Evolutionary conservation across 2,797 vertebrate genomes (phyloP).

Genomic region (Rhincodon typus): DNA sequence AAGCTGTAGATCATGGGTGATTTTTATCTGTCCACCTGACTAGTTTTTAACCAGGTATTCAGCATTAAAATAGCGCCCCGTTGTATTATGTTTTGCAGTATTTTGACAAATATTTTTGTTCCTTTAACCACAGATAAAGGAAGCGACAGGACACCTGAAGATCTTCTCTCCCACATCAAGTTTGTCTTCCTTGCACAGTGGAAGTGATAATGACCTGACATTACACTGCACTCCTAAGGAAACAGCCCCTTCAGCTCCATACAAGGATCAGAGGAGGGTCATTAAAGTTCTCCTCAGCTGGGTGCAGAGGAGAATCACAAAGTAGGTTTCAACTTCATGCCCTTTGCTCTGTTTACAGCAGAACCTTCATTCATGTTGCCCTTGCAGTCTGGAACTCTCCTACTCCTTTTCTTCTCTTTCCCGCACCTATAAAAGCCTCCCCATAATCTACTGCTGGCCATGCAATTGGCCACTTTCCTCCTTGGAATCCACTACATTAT

Average conservation of each 20-base stretch:
- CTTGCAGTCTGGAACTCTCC: not conserved
- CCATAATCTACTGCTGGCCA: not conserved
- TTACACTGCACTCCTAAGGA: constrained; percentile 71
- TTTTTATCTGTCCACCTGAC: not conserved
- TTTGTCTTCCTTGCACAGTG: constrained; percentile 80
- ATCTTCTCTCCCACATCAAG: constrained; percentile 78
- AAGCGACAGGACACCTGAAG: constrained; percentile 89
- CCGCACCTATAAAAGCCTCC: not conserved
- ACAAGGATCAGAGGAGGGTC: constrained; percentile 78
- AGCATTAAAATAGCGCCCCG: not conserved
- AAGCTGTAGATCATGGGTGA: not conserved
- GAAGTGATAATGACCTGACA: constrained; percentile 74
- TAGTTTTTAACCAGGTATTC: not conserved
- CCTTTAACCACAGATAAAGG: constrained; percentile 75
- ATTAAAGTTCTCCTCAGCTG: constrained; percentile 86
- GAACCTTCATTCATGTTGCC: not conserved
- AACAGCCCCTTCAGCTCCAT: constrained; percentile 55
- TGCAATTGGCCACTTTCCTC: not conserved
- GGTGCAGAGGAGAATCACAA: constrained; percentile 89
- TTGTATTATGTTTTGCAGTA: not conserved
- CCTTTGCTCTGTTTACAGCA: not conserved
- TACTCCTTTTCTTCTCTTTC: not conserved
- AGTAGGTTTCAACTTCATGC: constrained; percentile 60
- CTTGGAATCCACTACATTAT: not conserved
- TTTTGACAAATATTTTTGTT: not conserved